phyloP scores from a whole-genome alignment of 2,888 invertebrate species.

The Agonum fuliginosum region DNA sequence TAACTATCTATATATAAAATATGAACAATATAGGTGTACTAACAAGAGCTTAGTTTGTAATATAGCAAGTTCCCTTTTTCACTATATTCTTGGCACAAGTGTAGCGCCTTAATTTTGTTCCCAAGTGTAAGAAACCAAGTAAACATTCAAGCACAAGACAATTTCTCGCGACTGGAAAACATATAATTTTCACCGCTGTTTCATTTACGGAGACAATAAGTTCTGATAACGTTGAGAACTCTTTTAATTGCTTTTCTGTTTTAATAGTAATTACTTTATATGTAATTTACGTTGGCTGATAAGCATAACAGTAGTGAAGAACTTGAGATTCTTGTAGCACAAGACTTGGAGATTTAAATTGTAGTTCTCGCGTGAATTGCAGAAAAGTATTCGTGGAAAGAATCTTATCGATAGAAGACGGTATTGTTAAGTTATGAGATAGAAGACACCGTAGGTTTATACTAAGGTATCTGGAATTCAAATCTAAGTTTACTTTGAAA shows the following conservation, averaged over 20 bases:
- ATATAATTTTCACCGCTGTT: conserved; percentile 19
- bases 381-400: conserved; percentile 16
- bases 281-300: conserved; percentile 16
- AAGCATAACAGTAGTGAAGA: conserved; percentile 3
- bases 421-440: too few relatives aligned
- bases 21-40: too few relatives aligned
- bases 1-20: too few relatives aligned
- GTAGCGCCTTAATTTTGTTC: not conserved
- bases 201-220: conserved; percentile 9
- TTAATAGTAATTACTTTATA: conserved; percentile 20
- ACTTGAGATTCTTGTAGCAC: not conserved
- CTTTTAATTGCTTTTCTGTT: conserved; percentile 16
- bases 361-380: conserved; percentile 31
- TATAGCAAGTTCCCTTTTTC: too few relatives aligned
- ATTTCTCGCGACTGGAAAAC: not conserved
- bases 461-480: too few relatives aligned
- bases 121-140: not conserved
- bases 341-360: conserved; percentile 6
- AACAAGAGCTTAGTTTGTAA: too few relatives aligned
- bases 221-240: conserved; percentile 18
- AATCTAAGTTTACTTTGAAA: too few relatives aligned
- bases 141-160: not conserved
- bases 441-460: too few relatives aligned
- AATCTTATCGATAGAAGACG: not conserved
- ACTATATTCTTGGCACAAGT: too few relatives aligned